These are phyloP conservation scores for Stichopus chloronotus DNA, from an alignment of 35 echinoderm and acorn worm genomes.

Conservation along the genomic window DNA sequence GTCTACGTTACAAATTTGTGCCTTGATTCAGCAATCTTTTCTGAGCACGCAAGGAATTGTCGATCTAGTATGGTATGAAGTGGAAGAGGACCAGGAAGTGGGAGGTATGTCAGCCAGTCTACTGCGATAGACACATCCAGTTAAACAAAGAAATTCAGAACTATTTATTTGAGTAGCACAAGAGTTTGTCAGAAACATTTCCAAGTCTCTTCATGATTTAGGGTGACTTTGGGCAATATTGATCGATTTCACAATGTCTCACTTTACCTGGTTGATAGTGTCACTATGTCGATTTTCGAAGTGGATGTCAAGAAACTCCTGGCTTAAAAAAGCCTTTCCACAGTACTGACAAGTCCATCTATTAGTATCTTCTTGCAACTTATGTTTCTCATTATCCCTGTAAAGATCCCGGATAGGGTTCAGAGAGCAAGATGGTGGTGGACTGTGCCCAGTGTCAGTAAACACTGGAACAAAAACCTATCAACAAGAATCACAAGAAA, in stretches of 20 bases:
- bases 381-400: constrained; percentile 71
- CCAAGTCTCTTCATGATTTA: no score
- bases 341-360: constrained; percentile 90
- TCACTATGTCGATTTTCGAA: constrained; percentile 72
- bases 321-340: constrained; percentile 78
- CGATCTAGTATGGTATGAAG: no score
- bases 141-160: no score
- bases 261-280: constrained; percentile 52
- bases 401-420: constrained; percentile 69
- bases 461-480: constrained; percentile 34
- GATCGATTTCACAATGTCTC: neutral
- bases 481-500: neutral
- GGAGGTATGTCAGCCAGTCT: no score
- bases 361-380: constrained; percentile 44
- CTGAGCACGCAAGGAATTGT: no score
- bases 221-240: no score
- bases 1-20: no score
- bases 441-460: neutral
- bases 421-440: constrained; percentile 60
- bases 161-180: no score
- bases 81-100: no score
- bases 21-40: no score
- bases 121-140: no score
- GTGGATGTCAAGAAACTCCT: constrained; percentile 71
- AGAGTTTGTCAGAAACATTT: no score